Evolutionary conservation across 2,113 vertebrate species (phyloP).

Genomic region (Eretmochelys imbricata): DNA sequence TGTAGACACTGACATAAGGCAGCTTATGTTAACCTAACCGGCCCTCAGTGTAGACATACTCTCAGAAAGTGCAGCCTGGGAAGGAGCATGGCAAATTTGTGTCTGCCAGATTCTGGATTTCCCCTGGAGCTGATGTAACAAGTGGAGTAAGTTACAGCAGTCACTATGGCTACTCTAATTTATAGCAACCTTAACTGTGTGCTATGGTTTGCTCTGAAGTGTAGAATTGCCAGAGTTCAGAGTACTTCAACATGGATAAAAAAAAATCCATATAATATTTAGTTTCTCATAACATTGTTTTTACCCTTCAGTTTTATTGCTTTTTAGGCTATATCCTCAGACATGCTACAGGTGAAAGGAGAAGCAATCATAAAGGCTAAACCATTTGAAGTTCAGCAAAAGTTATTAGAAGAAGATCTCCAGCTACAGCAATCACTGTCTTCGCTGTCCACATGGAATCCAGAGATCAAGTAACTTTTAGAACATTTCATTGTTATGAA

Average conservation of each 20-base stretch:
- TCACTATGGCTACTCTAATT: not conserved
- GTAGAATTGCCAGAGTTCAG: not conserved
- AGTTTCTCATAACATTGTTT: not conserved
- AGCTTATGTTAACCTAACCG: too few relatives aligned
- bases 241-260: not conserved
- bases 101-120: not conserved
- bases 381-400: constrained; percentile 25
- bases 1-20: too few relatives aligned
- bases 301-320: constrained; percentile 7
- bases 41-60: not conserved
- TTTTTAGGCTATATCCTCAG: constrained; percentile 64
- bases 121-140: not conserved
- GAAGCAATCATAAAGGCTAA: constrained; percentile 49
- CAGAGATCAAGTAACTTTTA: constrained; percentile 72
- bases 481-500: not conserved
- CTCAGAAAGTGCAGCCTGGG: not conserved
- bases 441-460: constrained; percentile 36
- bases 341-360: constrained; percentile 74
- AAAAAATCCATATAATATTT: not conserved
- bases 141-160: not conserved
- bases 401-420: not conserved
- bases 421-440: not conserved
- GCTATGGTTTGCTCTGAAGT: not conserved
- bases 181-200: not conserved
- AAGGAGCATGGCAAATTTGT: not conserved